Evolutionary conservation across 2,888 invertebrate species (phyloP), one percentile per base, ranked within the genome.

Genomic region (Macrophya alboannulata): DNA sequence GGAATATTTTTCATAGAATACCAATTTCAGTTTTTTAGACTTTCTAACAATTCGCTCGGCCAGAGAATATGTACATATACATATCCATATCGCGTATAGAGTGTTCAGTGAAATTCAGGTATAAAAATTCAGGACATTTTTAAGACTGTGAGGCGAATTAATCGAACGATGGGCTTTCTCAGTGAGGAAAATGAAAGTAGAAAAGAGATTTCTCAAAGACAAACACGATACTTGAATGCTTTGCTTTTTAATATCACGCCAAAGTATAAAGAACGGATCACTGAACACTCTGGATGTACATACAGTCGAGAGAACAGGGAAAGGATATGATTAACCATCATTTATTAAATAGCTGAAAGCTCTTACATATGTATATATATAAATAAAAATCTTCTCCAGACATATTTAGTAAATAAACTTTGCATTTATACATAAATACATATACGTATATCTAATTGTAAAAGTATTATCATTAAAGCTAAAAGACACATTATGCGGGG

Each of bases 341-440:
- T 43, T 74, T 74, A 74, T 74, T 74, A 21, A 74, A 48, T 45
- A 74, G 43, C 74, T 43, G 74, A 12, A 74, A 74, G 74, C 74
- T 48, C 25, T 74, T 25, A 43, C 74, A 74, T 74, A 68, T 68
- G 10, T 37, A 15, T 37, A 43, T n/a, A 68, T 31, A 68, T 25
- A 74, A 74, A 43, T 45, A 45, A 74, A 74, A 74, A 74, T 45
- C 25, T 15, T 48, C 74, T 15, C 45, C 45, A 48, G 10, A 45
- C 25, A 9, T 31, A 31, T 1, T 1, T 74, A 25, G 45, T 74
- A 74, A 43, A 48, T 74, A 25, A 72, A 74, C 45, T 74, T 74
- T 45, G 74, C 74, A 17, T 31, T 12, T 74, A 74, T 43, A 74
- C 12, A 74, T 74, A 74, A 9, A 74, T 45, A 74, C 15, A 74